Evolutionary conservation across 1,140 invertebrate genomes (phyloP).

Genomic region (Idris sp.): DNA sequence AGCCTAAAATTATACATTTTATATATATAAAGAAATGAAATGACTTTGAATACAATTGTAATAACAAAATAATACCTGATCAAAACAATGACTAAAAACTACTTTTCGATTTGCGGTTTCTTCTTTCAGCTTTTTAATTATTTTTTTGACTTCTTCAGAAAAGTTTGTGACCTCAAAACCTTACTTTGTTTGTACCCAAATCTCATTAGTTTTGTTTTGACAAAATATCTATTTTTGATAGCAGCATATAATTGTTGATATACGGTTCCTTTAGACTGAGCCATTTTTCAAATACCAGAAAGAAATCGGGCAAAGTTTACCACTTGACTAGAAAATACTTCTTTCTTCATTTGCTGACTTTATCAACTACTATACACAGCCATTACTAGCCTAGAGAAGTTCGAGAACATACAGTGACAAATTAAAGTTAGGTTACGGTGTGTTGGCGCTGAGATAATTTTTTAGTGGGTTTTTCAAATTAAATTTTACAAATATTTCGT

Average conservation of each 20-base stretch:
- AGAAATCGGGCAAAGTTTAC: no score
- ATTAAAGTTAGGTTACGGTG: constrained; percentile 2
- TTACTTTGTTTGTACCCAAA: neutral
- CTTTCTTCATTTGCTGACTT: no score
- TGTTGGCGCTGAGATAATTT: no score
- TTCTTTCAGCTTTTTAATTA: neutral
- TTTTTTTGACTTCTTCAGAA: neutral
- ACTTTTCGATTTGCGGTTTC: no score
- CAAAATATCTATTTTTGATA: constrained; percentile 2
- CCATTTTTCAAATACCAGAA: no score
- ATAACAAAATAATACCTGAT: constrained; percentile 1
- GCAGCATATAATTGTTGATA: constrained; percentile 4
- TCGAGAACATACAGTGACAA: constrained; percentile 1
- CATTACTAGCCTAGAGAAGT: no score
- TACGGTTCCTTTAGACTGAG: constrained; percentile 1
- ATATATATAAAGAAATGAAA: no score
- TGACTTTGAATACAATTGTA: neutral
- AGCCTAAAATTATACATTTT: no score
- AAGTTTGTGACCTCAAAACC: neutral
- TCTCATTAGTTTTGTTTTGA: constrained; percentile 2
- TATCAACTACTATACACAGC: no score
- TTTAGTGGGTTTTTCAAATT: no score
- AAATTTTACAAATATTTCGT: no score
- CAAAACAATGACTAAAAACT: constrained; percentile 5
- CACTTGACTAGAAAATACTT: no score